Evolutionary conservation across 1,140 invertebrate genomes (phyloP).

Genomic region (Drosophila bocqueti): DNA sequence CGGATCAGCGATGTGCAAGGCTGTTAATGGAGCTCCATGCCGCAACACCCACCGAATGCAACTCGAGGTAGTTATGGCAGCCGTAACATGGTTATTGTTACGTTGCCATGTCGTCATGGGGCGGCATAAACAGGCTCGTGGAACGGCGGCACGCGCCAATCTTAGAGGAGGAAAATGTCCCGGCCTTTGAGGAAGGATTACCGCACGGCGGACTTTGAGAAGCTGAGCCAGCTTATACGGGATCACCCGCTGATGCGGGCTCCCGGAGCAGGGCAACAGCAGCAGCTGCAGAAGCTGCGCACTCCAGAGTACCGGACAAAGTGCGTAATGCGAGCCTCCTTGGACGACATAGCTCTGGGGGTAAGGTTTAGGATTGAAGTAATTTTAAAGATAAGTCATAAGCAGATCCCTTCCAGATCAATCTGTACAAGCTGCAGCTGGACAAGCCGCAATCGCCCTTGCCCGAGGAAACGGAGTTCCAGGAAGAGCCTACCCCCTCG

Average conservation of each 20-base stretch:
- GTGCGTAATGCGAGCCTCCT: constrained; percentile 74
- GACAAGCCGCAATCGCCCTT: constrained; percentile 15
- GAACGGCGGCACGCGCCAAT: constrained; percentile 12
- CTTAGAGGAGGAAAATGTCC: constrained; percentile 40
- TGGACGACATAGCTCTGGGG: constrained; percentile 74
- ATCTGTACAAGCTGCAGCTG: constrained; percentile 64
- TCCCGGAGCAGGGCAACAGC: constrained; percentile 26
- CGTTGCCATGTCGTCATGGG: constrained; percentile 46
- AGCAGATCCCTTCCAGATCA: constrained; percentile 40
- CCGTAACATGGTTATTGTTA: constrained; percentile 18
- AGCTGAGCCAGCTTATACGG: constrained; percentile 57
- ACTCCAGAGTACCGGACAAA: constrained; percentile 69
- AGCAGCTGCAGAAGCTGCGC: constrained; percentile 57
- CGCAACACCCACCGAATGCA: constrained; percentile 41
- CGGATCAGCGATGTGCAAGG: constrained; percentile 42
- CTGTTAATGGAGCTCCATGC: constrained; percentile 43
- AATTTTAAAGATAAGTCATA: background rate
- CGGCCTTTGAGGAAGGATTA: constrained; percentile 59
- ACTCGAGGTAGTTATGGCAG: constrained; percentile 45
- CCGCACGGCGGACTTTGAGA: constrained; percentile 60
- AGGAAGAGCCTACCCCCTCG: constrained; percentile 4
- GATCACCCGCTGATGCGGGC: constrained; percentile 63
- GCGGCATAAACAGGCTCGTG: constrained; percentile 18
- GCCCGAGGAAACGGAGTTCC: background rate
- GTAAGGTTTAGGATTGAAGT: constrained; percentile 24